Percentiles rank a stretch among this genome's conserved stretches.
Evolutionary conservation across 2,797 vertebrate genomes (phyloP).

Genomic region (Melanotaenia pygmaea): DNA sequence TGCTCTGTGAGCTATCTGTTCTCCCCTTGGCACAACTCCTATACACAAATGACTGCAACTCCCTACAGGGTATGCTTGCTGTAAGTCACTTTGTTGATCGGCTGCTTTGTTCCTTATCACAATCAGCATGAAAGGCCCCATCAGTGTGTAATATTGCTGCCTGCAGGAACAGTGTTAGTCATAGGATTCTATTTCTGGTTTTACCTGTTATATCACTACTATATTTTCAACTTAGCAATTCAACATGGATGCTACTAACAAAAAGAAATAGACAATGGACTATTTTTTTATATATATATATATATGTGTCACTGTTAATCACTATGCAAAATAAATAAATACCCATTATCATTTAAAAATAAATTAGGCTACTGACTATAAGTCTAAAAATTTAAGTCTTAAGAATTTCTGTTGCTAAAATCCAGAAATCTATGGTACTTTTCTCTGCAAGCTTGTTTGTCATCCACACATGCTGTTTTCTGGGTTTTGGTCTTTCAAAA

Average conservation of each 20-base stretch:
- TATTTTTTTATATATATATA: neutral
- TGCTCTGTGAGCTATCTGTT: slow-evolving; percentile 51
- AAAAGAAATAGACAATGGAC: neutral
- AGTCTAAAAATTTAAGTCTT: neutral
- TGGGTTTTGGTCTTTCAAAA: slow-evolving; percentile 18
- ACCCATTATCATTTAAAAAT: neutral
- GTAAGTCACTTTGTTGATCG: slow-evolving; percentile 44
- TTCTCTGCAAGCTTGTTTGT: slow-evolving; percentile 32
- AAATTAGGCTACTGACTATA: neutral
- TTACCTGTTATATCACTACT: slow-evolving; percentile 16
- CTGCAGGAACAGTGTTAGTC: slow-evolving; percentile 9
- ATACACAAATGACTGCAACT: slow-evolving; percentile 51
- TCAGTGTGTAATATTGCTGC: slow-evolving; percentile 1
- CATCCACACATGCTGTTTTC: neutral
- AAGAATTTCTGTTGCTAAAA: neutral
- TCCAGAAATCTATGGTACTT: slow-evolving; percentile 4
- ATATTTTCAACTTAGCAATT: neutral
- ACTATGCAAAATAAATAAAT: neutral
- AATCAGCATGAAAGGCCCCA: slow-evolving; percentile 21
- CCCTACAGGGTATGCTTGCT: slow-evolving; percentile 45
- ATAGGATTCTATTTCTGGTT: slow-evolving; percentile 26
- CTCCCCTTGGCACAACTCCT: slow-evolving; percentile 43
- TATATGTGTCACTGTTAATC: neutral
- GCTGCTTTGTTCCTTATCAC: slow-evolving; percentile 47
- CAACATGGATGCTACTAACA: neutral